Evolutionary conservation across 2,797 vertebrate genomes (phyloP), one percentile per base, ranked within the genome.

Genomic region (Amblyopsis hoosieri): DNA sequence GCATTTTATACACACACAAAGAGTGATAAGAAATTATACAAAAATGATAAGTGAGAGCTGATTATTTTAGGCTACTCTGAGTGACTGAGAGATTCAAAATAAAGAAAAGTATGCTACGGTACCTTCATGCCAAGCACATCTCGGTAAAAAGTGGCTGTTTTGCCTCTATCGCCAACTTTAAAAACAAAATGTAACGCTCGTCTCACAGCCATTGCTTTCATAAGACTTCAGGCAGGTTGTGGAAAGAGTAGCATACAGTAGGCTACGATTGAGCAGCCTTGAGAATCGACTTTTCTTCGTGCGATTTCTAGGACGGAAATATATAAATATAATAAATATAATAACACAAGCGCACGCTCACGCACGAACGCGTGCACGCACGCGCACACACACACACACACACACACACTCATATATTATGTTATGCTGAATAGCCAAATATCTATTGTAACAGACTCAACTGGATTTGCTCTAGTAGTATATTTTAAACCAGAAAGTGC

Each of bases 91-190:
- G 54, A 64, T 23, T 42, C 0, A 49, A 62, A 12, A 6, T 9
- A 3, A 42, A 3, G 3, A 49, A n/a, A 3, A 49, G 29, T 85
- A 97, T 95, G 89, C 87, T 93, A 60, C 15, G 4, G 31, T 87
- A 97, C 97, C 90, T 89, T 93, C 97, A 98, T 98, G 59, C 96
- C 97, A 31, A 99, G 89, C 31, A 99, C 91, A 71, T 98, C 94
- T 45, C 96, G 93, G 76, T 94, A 97, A 85, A 98, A 99, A 0
- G 76, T 89, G 4, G 92, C 89, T 0, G 88, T 95, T 80, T 92
- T 92, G 45, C 79, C 31, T 49, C 97, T 91, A 73, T 98, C 94
- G 0, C 93, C 95, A 72, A 97, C 94, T 94, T 98, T 99, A 69
- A 98, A 97, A 0, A 99, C 97, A 79, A 97, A 99, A 64, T 99